Conservation (phyloP, 2,888 invertebrate genomes). For the Habroteleia sp. region DNA sequence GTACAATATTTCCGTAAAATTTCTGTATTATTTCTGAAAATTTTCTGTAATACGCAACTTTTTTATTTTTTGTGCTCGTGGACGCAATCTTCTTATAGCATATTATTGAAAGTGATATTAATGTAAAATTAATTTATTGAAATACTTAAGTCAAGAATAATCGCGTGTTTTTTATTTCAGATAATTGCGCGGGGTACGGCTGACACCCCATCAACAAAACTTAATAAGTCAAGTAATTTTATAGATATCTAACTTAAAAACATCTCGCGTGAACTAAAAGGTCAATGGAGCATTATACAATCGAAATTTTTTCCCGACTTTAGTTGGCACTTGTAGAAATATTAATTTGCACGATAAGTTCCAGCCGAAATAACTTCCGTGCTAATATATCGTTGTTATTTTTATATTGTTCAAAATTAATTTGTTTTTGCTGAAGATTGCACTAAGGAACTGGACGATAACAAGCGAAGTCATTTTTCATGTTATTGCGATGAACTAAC, state of each 20-base stretch:
- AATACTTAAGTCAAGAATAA: slow-evolving; percentile 16
- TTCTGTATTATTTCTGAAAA: too few species aligned
- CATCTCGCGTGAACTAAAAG: slow-evolving; percentile 20
- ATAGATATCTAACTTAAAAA: slow-evolving; percentile 28
- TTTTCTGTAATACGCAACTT: too few species aligned
- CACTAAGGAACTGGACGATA: neutral
- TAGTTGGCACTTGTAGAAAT: slow-evolving; percentile 8
- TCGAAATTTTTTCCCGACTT: slow-evolving; percentile 22
- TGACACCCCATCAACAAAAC: slow-evolving; percentile 18
- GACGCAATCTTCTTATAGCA: neutral
- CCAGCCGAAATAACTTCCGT: slow-evolving; percentile 9
- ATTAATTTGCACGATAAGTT: slow-evolving; percentile 25
- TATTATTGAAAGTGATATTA: slow-evolving; percentile 1
- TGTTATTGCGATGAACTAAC: slow-evolving; percentile 3
- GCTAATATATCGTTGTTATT: neutral
- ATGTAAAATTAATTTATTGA: slow-evolving; percentile 24
- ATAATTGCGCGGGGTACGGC: slow-evolving; percentile 9
- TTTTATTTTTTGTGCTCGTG: too few species aligned
- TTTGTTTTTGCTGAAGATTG: neutral
- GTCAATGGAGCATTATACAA: slow-evolving; percentile 35
- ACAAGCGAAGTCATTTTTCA: neutral
- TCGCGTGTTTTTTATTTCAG: slow-evolving; percentile 5
- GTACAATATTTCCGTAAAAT: too few species aligned
- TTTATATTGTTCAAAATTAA: neutral
- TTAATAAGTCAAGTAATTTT: slow-evolving; percentile 32